Conservation (phyloP, 2,797 vertebrate genomes). For the Decapterus maruadsi region DNA sequence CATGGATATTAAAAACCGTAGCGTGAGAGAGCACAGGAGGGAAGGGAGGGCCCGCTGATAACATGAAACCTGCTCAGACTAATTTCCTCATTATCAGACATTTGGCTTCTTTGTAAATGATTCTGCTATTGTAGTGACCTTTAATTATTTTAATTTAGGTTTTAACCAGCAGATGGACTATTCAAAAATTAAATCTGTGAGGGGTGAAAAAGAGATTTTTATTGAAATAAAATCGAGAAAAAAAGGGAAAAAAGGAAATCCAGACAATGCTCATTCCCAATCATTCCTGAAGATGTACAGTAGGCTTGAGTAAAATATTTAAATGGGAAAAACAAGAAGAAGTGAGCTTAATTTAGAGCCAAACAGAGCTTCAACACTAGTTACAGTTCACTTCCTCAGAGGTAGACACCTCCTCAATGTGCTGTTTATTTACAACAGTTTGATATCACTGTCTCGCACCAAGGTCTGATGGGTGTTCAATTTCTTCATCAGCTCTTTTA, state of each 20-base stretch:
- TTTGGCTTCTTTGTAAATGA: constrained; percentile 28
- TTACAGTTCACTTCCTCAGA: constrained; percentile 8
- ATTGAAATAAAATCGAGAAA: not conserved
- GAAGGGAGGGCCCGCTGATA: constrained; percentile 21
- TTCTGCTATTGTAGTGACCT: constrained; percentile 14
- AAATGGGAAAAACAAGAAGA: constrained; percentile 4
- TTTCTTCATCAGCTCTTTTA: not conserved
- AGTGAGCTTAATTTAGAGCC: not conserved
- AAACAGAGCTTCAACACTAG: not conserved
- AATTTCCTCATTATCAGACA: constrained; percentile 41
- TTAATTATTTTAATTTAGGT: constrained; percentile 15
- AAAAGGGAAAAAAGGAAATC: not conserved
- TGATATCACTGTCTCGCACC: not conserved
- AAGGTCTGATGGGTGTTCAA: not conserved
- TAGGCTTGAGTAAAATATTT: not conserved
- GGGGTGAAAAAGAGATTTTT: not conserved
- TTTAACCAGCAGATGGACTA: not conserved
- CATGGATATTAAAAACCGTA: constrained; percentile 24
- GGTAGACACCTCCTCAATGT: not conserved
- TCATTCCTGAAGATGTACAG: not conserved
- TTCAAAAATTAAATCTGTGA: constrained; percentile 9
- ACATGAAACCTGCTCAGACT: constrained; percentile 45
- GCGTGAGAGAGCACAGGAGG: constrained; percentile 29
- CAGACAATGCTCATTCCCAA: not conserved
- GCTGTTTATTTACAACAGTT: not conserved